phyloP scores from a whole-genome alignment of 2,888 invertebrate genomes.

The Synanthedon vespiformis region DNA sequence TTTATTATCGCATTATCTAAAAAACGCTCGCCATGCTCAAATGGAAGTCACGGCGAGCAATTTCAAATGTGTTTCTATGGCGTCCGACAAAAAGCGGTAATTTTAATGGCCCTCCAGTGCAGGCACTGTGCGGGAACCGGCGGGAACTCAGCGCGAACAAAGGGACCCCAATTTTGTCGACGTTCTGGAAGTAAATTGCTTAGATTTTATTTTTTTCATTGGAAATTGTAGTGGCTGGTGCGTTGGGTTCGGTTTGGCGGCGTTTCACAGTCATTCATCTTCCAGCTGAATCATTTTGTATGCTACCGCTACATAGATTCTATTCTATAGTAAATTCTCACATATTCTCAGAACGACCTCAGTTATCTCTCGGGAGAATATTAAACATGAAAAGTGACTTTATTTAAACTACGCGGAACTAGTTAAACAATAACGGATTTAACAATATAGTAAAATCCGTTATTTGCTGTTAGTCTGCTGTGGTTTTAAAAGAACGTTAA shows the following conservation, averaged over 20 bases:
- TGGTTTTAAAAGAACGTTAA: too few species aligned
- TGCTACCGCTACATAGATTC: too few species aligned
- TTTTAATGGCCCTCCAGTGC: conserved; percentile 28
- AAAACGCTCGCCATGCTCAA: conserved; percentile 4
- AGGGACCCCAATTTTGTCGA: conserved; percentile 18
- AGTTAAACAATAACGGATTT: too few species aligned
- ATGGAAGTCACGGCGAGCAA: background rate
- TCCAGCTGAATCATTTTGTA: too few species aligned
- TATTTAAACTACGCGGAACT: too few species aligned
- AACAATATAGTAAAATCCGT: too few species aligned
- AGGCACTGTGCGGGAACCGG: conserved; percentile 4
- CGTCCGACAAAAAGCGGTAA: conserved; percentile 25
- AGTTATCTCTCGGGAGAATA: too few species aligned
- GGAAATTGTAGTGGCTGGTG: background rate
- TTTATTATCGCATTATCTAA: conserved; percentile 12
- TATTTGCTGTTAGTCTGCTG: too few species aligned
- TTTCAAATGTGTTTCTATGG: conserved; percentile 14
- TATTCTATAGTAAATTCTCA: too few species aligned
- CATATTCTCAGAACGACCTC: too few species aligned
- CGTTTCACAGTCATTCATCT: too few species aligned
- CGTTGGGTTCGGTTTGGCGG: background rate
- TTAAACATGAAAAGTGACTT: too few species aligned
- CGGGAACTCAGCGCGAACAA: conserved; percentile 17
- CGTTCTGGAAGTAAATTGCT: conserved; percentile 27
- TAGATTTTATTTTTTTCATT: conserved; percentile 28